Base-by-base conservation (phyloP, 2,797 vertebrate genomes). In the Loris lydekkerianus region DNA sequence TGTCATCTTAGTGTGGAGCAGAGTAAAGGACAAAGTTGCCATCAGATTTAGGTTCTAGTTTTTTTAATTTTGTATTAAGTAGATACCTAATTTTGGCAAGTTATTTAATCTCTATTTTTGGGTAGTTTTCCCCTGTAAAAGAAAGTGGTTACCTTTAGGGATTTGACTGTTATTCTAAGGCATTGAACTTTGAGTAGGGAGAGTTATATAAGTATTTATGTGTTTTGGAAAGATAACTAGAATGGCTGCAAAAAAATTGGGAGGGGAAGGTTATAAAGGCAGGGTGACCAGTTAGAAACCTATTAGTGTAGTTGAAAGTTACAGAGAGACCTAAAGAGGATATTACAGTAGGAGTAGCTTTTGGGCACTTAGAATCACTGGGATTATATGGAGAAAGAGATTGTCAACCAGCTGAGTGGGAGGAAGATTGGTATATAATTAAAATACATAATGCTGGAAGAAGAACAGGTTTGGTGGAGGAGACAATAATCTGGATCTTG, bases 391-490 rank as follows among this genome's bases (percentile, higher is more conserved):
- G 37, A 82, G 72, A 73, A 80, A 61, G 76, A 85, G 34, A 88
- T 94, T 91, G 72, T 83, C 91, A 63, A 95, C 95, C 43, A 84
- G 40, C 29, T 86, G 78, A 91, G 88, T 91, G 78, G 88, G 63
- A 94, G 67, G 72, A 92, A 67, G 58, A 81, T 89, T 94, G 78
- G 89, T 91, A 56, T 91, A n/a, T 95, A 73, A 94, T 82, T 91
- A 31, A 93, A 96, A 82, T 49, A 82, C 73, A 21, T 93, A 31
- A 46, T 72, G 78, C 15, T 65, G 17, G 86, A 95, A 92, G 67
- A 89, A 83, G 93, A 95, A 95, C 88, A 96, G 88, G 93, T 89
- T 97, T 95, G 65, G 60, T 76, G 25, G 49, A 15, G 20, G 37
- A 89, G 88, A 92, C 72, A n/a, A 40, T 84, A 60, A 43, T 95